Evolutionary conservation across 2,797 vertebrate species (phyloP).

Genomic region (Falco naumanni): DNA sequence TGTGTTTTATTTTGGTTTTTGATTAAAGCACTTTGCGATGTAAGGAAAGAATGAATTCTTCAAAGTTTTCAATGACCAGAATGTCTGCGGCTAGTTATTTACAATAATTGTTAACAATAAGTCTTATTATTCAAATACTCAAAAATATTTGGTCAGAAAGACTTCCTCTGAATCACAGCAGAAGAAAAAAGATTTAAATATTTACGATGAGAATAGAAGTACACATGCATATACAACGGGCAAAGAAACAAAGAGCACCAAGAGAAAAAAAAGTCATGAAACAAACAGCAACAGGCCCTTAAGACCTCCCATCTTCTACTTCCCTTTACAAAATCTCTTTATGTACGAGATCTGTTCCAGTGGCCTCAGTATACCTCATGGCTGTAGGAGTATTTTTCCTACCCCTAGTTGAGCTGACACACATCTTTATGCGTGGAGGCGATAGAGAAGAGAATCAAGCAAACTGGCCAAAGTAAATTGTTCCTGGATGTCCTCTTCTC

Average conservation of each 20-base stretch:
- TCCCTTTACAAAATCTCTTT: neutral
- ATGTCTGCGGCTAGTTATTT: neutral
- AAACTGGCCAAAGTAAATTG: neutral
- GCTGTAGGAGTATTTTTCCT: neutral
- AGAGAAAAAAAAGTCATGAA: neutral
- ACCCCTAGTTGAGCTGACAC: neutral
- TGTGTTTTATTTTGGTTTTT: neutral
- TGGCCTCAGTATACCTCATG: neutral
- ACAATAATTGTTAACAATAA: neutral
- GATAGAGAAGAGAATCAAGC: neutral
- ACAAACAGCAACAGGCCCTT: neutral
- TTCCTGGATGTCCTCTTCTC: neutral
- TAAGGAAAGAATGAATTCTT: neutral
- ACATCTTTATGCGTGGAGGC: neutral
- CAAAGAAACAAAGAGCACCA: neutral
- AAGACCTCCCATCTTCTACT: neutral
- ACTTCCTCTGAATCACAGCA: neutral
- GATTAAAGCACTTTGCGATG: too few species aligned
- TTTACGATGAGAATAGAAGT: neutral
- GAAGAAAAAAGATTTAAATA: neutral
- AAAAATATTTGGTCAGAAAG: neutral
- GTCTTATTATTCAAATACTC: neutral
- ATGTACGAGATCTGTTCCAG: neutral
- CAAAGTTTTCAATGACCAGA: neutral
- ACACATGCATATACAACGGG: neutral